A percentile compares a stretch with the other conserved stretches of the same genome.
These are phyloP conservation scores for Lasioglossum pauxillum DNA, from an alignment of 2,888 invertebrate species.

Conservation along the genomic window DNA sequence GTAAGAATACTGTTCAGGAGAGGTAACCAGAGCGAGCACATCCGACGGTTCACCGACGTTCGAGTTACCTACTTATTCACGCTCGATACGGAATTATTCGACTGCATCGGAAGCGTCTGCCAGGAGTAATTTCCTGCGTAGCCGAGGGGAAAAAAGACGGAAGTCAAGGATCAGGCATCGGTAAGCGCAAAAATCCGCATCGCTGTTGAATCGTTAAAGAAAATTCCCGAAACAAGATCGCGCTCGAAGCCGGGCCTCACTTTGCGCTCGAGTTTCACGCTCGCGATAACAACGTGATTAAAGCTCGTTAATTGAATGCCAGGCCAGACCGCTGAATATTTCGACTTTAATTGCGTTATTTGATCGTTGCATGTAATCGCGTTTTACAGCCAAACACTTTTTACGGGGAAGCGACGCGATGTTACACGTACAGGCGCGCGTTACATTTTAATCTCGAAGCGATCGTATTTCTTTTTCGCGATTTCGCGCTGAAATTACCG, in stretches of 20 bases:
- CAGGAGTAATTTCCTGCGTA: slow-evolving; percentile 6
- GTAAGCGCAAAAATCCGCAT: not conserved
- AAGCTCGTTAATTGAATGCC: slow-evolving; percentile 10
- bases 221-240: not conserved
- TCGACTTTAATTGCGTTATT: slow-evolving; percentile 5
- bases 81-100: not conserved
- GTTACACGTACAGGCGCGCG: not conserved
- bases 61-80: slow-evolving; percentile 6
- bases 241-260: not conserved
- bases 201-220: slow-evolving; percentile 1
- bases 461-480: not conserved
- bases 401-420: not conserved
- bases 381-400: not conserved
- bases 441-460: not conserved
- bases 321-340: not conserved
- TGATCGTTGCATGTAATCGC: not conserved
- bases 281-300: slow-evolving; percentile 29
- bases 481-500: not conserved
- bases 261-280: not conserved
- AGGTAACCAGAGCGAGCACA: not conserved
- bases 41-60: not conserved
- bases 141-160: not conserved
- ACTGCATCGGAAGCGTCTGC: slow-evolving; percentile 1
- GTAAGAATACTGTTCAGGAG: not conserved
- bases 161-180: not conserved